Conservation (phyloP, 2,888 invertebrate species). For the Euproctis similis region DNA sequence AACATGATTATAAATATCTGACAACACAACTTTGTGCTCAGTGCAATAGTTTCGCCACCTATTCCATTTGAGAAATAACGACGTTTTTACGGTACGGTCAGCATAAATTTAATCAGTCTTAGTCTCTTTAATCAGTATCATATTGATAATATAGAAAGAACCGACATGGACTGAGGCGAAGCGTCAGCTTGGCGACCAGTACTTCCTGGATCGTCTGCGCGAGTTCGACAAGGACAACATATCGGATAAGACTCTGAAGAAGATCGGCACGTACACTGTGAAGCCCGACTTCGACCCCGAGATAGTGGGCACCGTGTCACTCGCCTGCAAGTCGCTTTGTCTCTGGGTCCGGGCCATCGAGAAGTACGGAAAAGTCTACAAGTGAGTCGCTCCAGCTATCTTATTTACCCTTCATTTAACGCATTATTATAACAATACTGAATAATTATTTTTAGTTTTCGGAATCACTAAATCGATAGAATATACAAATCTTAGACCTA, state of each 20-base stretch:
- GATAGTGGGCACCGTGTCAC: conserved; percentile 88
- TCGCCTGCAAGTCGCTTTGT: conserved; percentile 90
- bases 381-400: conserved; percentile 69
- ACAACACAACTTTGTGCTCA: too few relatives aligned
- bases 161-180: conserved; percentile 93
- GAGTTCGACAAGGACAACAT: conserved; percentile 94
- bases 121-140: neutral
- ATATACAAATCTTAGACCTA: too few relatives aligned
- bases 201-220: conserved; percentile 84
- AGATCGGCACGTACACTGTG: conserved; percentile 84
- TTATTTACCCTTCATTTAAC: too few relatives aligned
- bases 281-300: conserved; percentile 92
- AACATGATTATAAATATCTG: too few relatives aligned
- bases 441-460: too few relatives aligned
- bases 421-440: too few relatives aligned
- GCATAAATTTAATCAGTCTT: too few relatives aligned
- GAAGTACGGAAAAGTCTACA: conserved; percentile 91
- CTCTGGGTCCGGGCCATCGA: conserved; percentile 95
- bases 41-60: too few relatives aligned
- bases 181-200: conserved; percentile 86
- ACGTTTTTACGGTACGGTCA: too few relatives aligned
- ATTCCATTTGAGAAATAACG: too few relatives aligned
- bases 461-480: too few relatives aligned
- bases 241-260: conserved; percentile 85
- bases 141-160: conserved; percentile 74